Conservation (phyloP, 2,797 vertebrate genomes). For the Crenuchus spilurus region DNA sequence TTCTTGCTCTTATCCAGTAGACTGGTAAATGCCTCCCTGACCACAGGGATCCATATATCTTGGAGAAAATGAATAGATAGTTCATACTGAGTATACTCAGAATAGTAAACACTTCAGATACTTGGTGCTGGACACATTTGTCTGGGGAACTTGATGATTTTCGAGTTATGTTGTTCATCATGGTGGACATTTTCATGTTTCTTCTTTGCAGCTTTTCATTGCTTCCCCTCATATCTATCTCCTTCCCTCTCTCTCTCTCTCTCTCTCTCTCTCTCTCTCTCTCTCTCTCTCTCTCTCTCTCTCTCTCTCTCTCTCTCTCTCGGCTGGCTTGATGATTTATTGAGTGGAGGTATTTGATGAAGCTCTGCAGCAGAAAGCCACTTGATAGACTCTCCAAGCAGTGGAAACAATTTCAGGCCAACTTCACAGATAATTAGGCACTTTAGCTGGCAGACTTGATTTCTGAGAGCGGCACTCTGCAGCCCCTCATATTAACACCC, state of each 20-base stretch:
- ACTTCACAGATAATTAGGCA: conserved; percentile 77
- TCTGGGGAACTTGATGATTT: conserved; percentile 8
- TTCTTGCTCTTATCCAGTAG: neutral
- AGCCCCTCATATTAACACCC: conserved; percentile 50
- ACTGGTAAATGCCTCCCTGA: neutral
- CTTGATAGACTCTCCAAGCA: conserved; percentile 68
- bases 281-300: neutral
- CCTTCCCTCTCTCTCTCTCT: conserved; percentile 4
- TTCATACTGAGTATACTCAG: neutral
- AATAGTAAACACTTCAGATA: neutral
- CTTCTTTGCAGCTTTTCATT: neutral
- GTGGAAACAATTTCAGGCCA: conserved; percentile 74
- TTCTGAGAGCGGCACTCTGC: conserved; percentile 62
- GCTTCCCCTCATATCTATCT: neutral
- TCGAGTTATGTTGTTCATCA: conserved; percentile 26
- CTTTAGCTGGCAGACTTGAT: conserved; percentile 70
- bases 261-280: neutral
- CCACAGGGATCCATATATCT: conserved; percentile 6
- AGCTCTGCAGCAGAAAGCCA: conserved; percentile 64
- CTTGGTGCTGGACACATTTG: neutral
- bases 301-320: conserved; percentile 17
- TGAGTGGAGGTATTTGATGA: conserved; percentile 70
- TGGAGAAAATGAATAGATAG: neutral
- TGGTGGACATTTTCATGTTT: conserved; percentile 12
- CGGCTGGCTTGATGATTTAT: conserved; percentile 71